Base-by-base conservation (phyloP, 92 coral and sea anemone genomes). In the Zoanthus gigantus region DNA sequence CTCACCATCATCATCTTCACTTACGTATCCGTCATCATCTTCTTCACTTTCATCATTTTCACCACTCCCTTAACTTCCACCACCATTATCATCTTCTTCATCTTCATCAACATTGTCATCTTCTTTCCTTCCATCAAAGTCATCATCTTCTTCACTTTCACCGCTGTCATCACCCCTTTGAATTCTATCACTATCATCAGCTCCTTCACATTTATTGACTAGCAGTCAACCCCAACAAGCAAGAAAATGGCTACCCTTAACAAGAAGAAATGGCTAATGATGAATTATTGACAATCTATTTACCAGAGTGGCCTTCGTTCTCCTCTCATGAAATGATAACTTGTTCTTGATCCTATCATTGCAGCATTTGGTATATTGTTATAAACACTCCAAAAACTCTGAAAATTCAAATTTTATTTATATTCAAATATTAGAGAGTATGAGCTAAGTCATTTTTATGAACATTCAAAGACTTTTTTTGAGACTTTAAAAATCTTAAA, bases 301-400 rank as follows among this genome's bases (percentile, higher is more conserved):
- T 92, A 96, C 98, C 99, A 97, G 29, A 97, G 92, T 54, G 99
- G 99, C 30, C 98, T 88, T 61, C 99, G 90, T 12, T 87, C 94
- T 50, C 98, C 99, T 54, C 99, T 89, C 99, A 97, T 97, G 74
- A 96, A 95, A 85, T 97, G 99, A 86, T 97, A 97, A 67, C 98
- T 97, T 74, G 99, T 96, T 72, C 99, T 90, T 60, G 92, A 76
- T 31, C 95, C 99, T 48, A 97, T 88, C 72, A 58, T 75, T 18
- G 98, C 91, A 0, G 99, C 90, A 34, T 47, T 82, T 9, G 99
- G 99, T 7, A 97, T 93, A 67, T 97, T 97, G 83, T 97, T 97
- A 75, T 90, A 97, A 65, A 97, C 99, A 91, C 99, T 97, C 99
- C 99, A 97, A 81, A 97, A 97, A 91, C 99, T 97, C 99, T 97